Evolutionary conservation across 2,888 invertebrate genomes (phyloP).

Genomic region (Opisthograptis luteolata): DNA sequence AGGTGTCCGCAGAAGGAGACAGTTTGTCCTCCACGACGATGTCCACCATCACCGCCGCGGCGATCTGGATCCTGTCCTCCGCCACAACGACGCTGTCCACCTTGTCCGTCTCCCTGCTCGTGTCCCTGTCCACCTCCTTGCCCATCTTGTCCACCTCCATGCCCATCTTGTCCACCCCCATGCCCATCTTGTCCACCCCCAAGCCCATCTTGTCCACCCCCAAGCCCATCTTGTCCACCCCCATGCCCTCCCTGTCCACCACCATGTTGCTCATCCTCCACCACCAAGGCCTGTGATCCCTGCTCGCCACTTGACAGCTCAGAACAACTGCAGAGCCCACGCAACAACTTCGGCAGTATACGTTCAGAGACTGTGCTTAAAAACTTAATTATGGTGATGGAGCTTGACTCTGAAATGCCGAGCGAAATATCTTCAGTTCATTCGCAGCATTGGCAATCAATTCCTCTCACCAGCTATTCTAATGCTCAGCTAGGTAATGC

Average conservation of each 20-base stretch:
- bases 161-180: neutral
- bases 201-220: neutral
- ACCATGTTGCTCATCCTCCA: neutral
- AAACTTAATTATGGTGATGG: no score
- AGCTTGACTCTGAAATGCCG: no score
- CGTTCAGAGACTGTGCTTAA: no score
- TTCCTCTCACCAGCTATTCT: no score
- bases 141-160: conserved; percentile 1
- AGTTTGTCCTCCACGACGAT: neutral
- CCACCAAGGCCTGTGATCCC: neutral
- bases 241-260: neutral
- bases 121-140: conserved; percentile 1
- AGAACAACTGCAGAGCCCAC: no score
- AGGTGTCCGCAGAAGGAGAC: no score
- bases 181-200: neutral
- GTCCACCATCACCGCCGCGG: no score
- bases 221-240: neutral
- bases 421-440: no score
- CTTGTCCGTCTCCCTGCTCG: neutral
- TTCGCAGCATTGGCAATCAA: no score
- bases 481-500: neutral
- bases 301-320: neutral
- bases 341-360: no score
- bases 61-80: no score
- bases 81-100: neutral